Conservation (phyloP, 2,797 vertebrate genomes). For the Parauchenoglanis ngamensis region DNA sequence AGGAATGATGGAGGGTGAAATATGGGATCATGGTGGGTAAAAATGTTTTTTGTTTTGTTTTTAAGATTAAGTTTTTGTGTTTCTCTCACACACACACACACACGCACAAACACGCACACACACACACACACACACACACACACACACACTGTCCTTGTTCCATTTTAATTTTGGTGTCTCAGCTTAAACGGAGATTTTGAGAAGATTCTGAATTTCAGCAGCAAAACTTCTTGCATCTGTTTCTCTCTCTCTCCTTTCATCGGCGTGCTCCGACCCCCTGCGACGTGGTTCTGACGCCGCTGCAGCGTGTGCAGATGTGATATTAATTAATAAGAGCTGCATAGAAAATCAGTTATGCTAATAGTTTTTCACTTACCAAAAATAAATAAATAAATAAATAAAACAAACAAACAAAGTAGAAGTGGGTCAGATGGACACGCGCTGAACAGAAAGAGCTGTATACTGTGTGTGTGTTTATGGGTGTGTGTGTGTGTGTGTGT, state of each 20-base stretch:
- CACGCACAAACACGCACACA: slow-evolving; percentile 3
- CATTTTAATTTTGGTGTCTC: neutral
- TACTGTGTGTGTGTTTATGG: neutral
- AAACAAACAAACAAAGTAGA: neutral
- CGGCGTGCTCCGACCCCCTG: slow-evolving; percentile 60
- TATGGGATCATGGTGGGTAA: neutral
- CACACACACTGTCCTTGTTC: neutral
- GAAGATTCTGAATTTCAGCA: slow-evolving; percentile 51
- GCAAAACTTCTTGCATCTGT: neutral
- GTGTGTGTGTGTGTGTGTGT: slow-evolving; percentile 3
- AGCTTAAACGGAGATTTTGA: neutral
- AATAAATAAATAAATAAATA: neutral
- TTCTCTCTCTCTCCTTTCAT: slow-evolving; percentile 20
- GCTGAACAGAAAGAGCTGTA: neutral
- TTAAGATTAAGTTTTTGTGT: neutral
- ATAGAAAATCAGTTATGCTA: slow-evolving; percentile 58
- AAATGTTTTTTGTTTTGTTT: neutral
- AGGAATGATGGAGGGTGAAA: neutral
- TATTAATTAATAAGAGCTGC: slow-evolving; percentile 61
- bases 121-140: slow-evolving; percentile 7
- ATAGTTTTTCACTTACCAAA: slow-evolving; percentile 34
- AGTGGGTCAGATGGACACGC: slow-evolving; percentile 43
- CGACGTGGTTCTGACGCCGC: slow-evolving; percentile 40
- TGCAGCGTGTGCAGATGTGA: slow-evolving; percentile 59
- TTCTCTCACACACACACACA: neutral